Evolutionary conservation across 2,797 vertebrate genomes (phyloP).

Genomic region (Coregonus ussuriensis): DNA sequence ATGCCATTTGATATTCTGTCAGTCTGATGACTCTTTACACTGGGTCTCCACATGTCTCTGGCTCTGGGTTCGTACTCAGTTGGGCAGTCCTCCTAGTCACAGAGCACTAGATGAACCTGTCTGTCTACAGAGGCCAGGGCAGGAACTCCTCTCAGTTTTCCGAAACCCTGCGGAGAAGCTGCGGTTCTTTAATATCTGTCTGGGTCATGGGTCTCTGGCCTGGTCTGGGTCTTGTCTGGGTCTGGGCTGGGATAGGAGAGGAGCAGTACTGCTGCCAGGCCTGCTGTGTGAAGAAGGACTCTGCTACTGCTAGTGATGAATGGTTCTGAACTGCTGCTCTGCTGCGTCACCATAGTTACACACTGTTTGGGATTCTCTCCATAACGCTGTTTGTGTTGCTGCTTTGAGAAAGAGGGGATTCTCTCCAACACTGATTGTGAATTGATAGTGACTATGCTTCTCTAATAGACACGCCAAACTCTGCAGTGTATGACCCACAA

Average conservation of each 20-base stretch:
- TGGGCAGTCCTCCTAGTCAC: neutral
- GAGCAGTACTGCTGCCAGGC: neutral
- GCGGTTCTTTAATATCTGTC: constrained; percentile 59
- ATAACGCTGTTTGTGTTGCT: constrained; percentile 21
- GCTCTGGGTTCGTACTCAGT: neutral
- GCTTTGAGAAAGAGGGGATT: neutral
- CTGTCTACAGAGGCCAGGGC: constrained; percentile 7
- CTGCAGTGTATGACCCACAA: neutral
- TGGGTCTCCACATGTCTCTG: neutral
- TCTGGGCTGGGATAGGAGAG: constrained; percentile 2
- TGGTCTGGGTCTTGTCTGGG: constrained; percentile 14
- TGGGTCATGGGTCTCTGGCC: constrained; percentile 20
- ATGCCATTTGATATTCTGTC: constrained; percentile 41
- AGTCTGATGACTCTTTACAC: constrained; percentile 39
- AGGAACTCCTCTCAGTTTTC: constrained; percentile 39
- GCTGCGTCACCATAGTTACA: constrained; percentile 4
- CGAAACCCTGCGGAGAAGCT: constrained; percentile 35
- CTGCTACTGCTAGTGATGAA: constrained; percentile 24
- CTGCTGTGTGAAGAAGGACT: constrained; percentile 22
- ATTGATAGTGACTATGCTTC: constrained; percentile 8
- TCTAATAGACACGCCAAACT: neutral
- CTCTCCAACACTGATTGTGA: neutral
- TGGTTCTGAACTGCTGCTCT: neutral
- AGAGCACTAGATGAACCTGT: neutral
- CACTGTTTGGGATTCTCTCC: constrained; percentile 6